Evolutionary conservation across 2,797 vertebrate species (phyloP), one percentile per base, ranked within the genome.

Genomic region (Acanthurus leucopareius): DNA sequence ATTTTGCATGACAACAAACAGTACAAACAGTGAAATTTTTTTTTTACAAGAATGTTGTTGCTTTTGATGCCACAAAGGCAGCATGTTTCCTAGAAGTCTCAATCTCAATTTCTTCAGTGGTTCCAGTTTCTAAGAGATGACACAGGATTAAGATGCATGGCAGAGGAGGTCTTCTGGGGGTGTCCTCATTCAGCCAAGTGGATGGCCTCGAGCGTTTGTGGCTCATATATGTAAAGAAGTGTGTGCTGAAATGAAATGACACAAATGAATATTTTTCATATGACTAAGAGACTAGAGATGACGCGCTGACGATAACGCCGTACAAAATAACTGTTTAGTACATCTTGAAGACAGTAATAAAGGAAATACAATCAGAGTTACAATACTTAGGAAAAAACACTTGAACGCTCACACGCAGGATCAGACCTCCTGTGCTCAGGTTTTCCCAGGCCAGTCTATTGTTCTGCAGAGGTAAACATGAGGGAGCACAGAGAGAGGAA

Each of bases 391-490:
- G 42, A n/a, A 63, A 73, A 61, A 72, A 57, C 54, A 54, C 17
- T 47, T 25, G 13, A 28, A 48, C 5, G 38, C 42, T 35, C 53
- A 51, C 49, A 53, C 44, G 54, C 32, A 51, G 57, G 15, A 63
- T 62, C 58, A 73, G 78, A 75, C 79, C 67, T 86, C 75, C 53
- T 8, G 51, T 62, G 77, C 61, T 73, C 73, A 72, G 40, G 75
- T 83, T 90, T 88, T 91, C 90, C 84, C 85, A 87, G 77, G 78
- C 71, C 58, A 80, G 82, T 80, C 81, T 60, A 89, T 92, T 93
- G 92, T 94, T 91, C 84, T 86, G 77, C 77, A 56, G 77, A 83
- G 82, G 88, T 92, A 93, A 92, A 94, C 92, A 92, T 86, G 70
- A 74, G 85, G 84, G 76, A 82, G 79, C 69, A 69, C 60, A 25